phyloP scores from a whole-genome alignment of 1,140 invertebrate genomes.

The Pogonognathellus flavescens region DNA sequence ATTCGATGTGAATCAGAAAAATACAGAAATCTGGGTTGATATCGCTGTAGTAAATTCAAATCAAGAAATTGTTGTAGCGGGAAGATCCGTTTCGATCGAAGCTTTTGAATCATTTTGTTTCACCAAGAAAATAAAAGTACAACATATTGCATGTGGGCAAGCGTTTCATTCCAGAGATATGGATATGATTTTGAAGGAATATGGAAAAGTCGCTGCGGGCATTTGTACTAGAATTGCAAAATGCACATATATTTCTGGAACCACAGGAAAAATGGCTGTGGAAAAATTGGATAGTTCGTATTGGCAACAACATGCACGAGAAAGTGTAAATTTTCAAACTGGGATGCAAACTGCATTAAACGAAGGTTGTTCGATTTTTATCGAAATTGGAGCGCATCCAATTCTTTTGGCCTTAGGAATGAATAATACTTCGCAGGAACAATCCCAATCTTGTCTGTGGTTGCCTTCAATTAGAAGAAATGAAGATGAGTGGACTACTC shows the following conservation, averaged over 20 bases:
- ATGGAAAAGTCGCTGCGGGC: not conserved
- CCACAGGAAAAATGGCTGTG: not conserved
- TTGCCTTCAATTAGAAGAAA: slow-evolving; percentile 53
- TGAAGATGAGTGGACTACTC: slow-evolving; percentile 55
- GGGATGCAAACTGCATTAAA: slow-evolving; percentile 2
- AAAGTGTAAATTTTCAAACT: slow-evolving; percentile 48
- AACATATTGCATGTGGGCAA: slow-evolving; percentile 6
- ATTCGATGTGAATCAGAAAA: not conserved
- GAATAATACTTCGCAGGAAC: not conserved
- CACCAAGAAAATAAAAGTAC: slow-evolving; percentile 11
- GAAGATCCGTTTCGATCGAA: not conserved
- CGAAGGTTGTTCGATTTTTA: slow-evolving; percentile 12
- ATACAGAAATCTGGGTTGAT: slow-evolving; percentile 38
- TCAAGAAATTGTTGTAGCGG: slow-evolving; percentile 55
- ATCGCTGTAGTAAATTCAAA: slow-evolving; percentile 52
- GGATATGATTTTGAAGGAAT: slow-evolving; percentile 54
- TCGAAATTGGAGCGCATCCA: slow-evolving; percentile 56
- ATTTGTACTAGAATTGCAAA: not conserved
- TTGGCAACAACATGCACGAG: slow-evolving; percentile 50
- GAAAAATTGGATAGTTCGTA: slow-evolving; percentile 22
- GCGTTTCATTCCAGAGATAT: slow-evolving; percentile 57
- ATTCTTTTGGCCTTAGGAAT: slow-evolving; percentile 48
- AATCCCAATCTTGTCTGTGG: slow-evolving; percentile 4
- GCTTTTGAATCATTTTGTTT: slow-evolving; percentile 27
- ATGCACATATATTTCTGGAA: slow-evolving; percentile 51